phyloP scores from a whole-genome alignment of 2,113 vertebrate genomes.

The Hepsetus odoe region DNA sequence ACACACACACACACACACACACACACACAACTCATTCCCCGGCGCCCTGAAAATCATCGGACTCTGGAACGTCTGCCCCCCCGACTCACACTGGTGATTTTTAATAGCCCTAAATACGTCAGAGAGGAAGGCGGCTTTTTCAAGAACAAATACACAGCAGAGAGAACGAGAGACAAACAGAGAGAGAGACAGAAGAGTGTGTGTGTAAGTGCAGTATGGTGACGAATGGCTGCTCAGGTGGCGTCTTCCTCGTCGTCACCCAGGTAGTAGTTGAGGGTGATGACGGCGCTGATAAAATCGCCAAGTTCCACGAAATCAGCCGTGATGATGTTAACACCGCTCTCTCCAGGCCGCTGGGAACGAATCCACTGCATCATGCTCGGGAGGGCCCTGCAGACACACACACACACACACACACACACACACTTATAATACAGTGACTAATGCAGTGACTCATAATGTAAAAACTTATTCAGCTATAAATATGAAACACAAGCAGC shows the following conservation, averaged over 20 bases:
- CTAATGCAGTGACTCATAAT: no score
- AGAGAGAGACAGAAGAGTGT: background rate
- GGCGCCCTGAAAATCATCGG: slow-evolving; percentile 8
- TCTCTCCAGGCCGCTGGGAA: slow-evolving; percentile 91
- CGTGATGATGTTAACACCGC: slow-evolving; percentile 95
- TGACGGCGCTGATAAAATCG: slow-evolving; percentile 95
- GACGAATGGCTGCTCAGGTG: slow-evolving; percentile 89
- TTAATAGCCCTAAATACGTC: slow-evolving; percentile 78
- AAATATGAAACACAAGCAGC: no score
- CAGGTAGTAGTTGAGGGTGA: slow-evolving; percentile 94
- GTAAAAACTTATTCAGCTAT: no score
- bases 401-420: no score
- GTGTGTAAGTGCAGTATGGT: no score
- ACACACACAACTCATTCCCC: slow-evolving; percentile 13
- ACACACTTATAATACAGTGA: no score
- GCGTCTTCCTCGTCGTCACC: slow-evolving; percentile 88
- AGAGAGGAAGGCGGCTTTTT: slow-evolving; percentile 69
- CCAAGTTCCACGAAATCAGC: slow-evolving; percentile 98
- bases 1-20: slow-evolving; percentile 33
- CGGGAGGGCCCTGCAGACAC: slow-evolving; percentile 86
- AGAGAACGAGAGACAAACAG: background rate
- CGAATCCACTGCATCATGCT: slow-evolving; percentile 98
- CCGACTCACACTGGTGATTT: slow-evolving; percentile 26
- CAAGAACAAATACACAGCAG: slow-evolving; percentile 70
- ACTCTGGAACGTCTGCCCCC: no score